These are phyloP conservation scores for Pluvialis apricaria DNA, from an alignment of 2,113 vertebrate genomes.

Conservation along the genomic window DNA sequence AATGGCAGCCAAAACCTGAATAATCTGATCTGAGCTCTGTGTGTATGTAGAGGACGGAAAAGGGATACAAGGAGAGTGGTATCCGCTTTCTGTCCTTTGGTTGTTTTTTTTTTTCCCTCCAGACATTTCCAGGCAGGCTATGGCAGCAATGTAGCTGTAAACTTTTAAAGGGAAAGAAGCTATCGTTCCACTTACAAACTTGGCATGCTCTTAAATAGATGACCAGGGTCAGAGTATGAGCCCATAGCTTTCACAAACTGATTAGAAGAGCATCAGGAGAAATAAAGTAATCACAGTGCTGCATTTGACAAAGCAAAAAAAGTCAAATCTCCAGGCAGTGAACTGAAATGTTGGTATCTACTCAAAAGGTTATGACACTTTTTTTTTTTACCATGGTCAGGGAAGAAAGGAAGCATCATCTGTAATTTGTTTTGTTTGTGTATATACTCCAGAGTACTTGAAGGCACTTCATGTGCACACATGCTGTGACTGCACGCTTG, in stretches of 20 bases:
- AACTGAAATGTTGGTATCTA: neutral
- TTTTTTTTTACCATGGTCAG: neutral
- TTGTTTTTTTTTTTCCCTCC: neutral
- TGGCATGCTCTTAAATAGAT: neutral
- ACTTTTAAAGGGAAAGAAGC: neutral
- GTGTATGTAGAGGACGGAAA: neutral
- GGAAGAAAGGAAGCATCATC: neutral
- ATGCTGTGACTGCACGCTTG: neutral
- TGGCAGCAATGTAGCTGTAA: neutral
- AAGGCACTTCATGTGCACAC: neutral
- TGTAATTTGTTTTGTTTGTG: neutral
- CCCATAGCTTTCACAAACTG: neutral
- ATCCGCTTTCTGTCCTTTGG: neutral
- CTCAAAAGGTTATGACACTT: neutral
- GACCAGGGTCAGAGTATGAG: neutral
- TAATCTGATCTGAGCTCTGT: neutral
- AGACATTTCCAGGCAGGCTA: neutral
- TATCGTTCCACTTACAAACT: neutral
- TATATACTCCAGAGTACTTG: neutral
- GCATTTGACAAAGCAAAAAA: neutral
- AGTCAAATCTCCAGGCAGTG: neutral
- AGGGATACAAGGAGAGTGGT: neutral
- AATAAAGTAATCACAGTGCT: neutral
- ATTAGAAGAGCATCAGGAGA: neutral
- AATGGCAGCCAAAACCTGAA: neutral